Base-by-base conservation (phyloP, 2,113 vertebrate species). In the Scomber japonicus region DNA sequence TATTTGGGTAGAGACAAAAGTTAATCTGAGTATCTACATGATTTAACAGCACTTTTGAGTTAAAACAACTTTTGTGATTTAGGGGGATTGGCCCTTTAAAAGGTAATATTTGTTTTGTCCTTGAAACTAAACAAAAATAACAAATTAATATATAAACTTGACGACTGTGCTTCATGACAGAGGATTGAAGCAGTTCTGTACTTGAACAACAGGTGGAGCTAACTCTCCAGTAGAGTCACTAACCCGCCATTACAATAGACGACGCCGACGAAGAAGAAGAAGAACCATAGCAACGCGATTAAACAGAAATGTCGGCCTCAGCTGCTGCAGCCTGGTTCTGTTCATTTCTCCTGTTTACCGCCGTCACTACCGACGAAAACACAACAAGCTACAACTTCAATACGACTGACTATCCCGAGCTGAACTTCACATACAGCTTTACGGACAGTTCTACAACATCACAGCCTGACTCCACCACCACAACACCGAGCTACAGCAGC, bases 241-340 rank as follows among this genome's bases (percentile, higher is more conserved):
- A 12, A 0, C 0, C 12, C 11, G 15, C 44, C 19, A 7, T 15
- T 2, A 5, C 9, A 14, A 5, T 6, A 50, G 49, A 0, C 64
- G 4, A 13, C 7, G 21, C 21, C 21, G 46, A 0, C 62, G 4
- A 13, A 10, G 60, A 50, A 79, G 57, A 85, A 66, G 10, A 65
- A 53, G 7, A 50, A 63, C 87, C 88, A 90, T 91, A 90, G 85
- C 80, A 91, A 91, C 35, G 35, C 91, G 54, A 0, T 30, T 1
- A 74, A 82, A 90, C 85, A 89, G 82, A 84, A 0, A 93, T 93
- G 91, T 90, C 75, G 64, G 21, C n/a, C 1, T 59, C 11, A 0
- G 0, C 0, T 0, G 4, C 5, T 3, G 16, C 12, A 5, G 1
- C 15, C 0, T 16, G 21, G 10, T 48, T 87, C 3, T 10, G 8